Conservation (phyloP, 2,797 vertebrate species). For the Catamblyrhynchus diadema region DNA sequence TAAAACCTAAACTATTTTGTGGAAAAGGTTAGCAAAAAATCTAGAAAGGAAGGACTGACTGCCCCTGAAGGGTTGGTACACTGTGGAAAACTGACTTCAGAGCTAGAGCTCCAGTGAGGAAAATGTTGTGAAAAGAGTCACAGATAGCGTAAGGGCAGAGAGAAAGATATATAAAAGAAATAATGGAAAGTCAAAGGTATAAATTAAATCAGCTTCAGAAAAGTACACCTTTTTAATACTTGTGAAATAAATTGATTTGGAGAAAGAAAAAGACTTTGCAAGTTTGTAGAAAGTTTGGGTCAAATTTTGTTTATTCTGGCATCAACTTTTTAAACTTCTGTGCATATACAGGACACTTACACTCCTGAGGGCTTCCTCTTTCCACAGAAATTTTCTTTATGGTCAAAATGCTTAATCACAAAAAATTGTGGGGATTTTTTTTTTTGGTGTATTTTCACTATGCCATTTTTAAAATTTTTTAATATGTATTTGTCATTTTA, state of each 20-base stretch:
- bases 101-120: background rate
- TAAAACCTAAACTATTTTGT: background rate
- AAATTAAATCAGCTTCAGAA: background rate
- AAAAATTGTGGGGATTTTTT: accelerated
- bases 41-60: background rate
- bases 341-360: accelerated
- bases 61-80: background rate
- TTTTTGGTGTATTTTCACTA: background rate
- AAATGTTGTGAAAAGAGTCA: background rate
- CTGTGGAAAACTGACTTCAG: background rate
- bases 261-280: background rate
- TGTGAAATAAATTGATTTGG: background rate
- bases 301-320: background rate
- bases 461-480: background rate
- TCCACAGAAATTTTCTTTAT: background rate
- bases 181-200: background rate
- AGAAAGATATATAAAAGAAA: background rate
- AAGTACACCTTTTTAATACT: background rate
- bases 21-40: background rate
- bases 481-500: background rate
- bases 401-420: background rate
- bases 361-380: background rate
- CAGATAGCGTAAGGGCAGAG: background rate
- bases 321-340: background rate
- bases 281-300: background rate